A percentile compares a stretch with the other conserved stretches of the same genome.
phyloP scores from a whole-genome alignment of 1,140 invertebrate species.

The Solenopsis fugax region DNA sequence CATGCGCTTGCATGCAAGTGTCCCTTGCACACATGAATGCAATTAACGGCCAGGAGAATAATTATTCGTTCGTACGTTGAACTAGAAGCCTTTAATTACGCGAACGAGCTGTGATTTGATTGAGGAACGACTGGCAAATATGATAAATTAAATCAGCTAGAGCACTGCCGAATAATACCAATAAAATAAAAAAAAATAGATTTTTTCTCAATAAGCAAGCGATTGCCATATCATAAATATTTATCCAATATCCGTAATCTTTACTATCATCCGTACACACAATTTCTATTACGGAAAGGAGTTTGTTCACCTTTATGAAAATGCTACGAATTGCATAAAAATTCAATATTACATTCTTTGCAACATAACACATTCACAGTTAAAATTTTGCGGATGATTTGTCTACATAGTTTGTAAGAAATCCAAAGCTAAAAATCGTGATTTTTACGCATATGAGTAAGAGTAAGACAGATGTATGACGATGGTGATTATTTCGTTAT shows the following conservation, averaged over 20 bases:
- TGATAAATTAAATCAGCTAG: constrained; percentile 27
- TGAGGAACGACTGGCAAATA: neutral
- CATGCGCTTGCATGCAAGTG: neutral
- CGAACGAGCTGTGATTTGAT: neutral
- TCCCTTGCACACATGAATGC: neutral
- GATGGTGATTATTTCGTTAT: too few species aligned
- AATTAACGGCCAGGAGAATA: constrained; percentile 32
- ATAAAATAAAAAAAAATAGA: neutral
- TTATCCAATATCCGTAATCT: constrained; percentile 14
- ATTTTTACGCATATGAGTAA: too few species aligned
- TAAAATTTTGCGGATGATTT: too few species aligned
- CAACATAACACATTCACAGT: too few species aligned
- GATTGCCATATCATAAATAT: neutral
- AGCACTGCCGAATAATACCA: neutral
- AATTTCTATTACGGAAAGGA: neutral
- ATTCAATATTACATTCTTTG: too few species aligned
- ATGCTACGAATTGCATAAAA: too few species aligned
- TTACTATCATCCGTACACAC: neutral
- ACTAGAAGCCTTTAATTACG: constrained; percentile 36
- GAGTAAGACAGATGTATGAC: too few species aligned
- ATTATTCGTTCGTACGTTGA: neutral
- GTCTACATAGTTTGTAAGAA: too few species aligned
- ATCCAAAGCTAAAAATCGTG: too few species aligned
- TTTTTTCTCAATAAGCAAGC: constrained; percentile 6
- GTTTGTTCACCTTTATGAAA: too few species aligned